phyloP scores from a whole-genome alignment of 2,797 vertebrate genomes.

The Kryptopterus vitreolus region DNA sequence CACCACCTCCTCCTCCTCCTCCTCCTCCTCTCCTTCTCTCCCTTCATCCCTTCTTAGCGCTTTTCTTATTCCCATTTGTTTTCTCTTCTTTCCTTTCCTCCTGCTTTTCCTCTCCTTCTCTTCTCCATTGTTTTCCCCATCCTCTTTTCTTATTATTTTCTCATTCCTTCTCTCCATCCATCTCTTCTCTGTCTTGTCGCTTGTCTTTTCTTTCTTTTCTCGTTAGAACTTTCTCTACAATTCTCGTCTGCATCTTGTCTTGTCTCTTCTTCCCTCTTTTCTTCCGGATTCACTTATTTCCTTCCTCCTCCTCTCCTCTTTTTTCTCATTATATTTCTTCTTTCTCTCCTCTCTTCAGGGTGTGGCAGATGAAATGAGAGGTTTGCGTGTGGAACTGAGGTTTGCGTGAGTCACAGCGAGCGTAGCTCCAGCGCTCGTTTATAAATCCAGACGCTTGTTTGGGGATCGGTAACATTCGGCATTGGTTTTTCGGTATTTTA shows the following conservation, averaged over 20 bases:
- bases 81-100: not conserved
- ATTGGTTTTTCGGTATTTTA: slow-evolving; percentile 4
- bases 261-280: no score
- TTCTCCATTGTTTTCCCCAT: not conserved
- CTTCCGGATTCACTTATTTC: no score
- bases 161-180: not conserved
- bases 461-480: not conserved
- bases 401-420: slow-evolving; percentile 48
- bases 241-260: no score
- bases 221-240: no score
- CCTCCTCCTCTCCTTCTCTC: not conserved
- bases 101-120: not conserved
- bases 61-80: no score
- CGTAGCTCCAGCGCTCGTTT: slow-evolving; percentile 26
- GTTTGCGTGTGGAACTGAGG: slow-evolving; percentile 55
- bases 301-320: no score
- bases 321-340: no score
- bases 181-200: not conserved
- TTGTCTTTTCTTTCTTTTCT: not conserved
- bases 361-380: slow-evolving; percentile 46
- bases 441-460: slow-evolving; percentile 5
- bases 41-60: no score
- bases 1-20: no score
- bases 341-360: slow-evolving; percentile 17
- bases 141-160: not conserved